Evolutionary conservation across 2,113 vertebrate species (phyloP), one percentile per base, ranked within the genome.

Genomic region (Scolopax mira): DNA sequence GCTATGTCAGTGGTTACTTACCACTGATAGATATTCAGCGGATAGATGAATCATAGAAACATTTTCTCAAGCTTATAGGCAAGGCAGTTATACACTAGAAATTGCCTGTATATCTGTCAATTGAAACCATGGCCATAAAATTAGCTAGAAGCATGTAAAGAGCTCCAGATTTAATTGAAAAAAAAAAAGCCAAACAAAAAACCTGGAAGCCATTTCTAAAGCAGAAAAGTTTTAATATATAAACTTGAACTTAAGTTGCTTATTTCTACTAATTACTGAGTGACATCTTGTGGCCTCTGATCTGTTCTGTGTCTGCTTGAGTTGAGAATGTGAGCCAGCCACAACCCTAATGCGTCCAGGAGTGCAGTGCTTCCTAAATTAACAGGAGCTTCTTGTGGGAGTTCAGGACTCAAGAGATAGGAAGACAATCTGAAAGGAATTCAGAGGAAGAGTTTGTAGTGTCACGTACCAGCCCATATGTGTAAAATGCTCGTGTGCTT

Each of bases 1-100:
- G 11, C 54, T 74, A 48, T 94, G 93, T 94, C 94, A 94, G 79
- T 96, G 96, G n/a, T n/a, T n/a, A n/a, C n/a, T n/a, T n/a, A n/a
- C n/a, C n/a, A n/a, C n/a, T n/a, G n/a, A n/a, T n/a, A n/a, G 93
- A 96, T 96, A 96, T 52, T 86, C 81, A 81, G 88, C 80, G 93
- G 90, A 83, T 39, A 91, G 88, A 92, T 96, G 94, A 93, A 88
- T 92, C 79, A 92, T 58, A 77, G 90, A 93, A 96, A 95, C 55
- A 44, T 44, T 94, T 90, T 93, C 88, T 95, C 65, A 72, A 30
- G 42, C 70, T 8, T 11, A 79, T 67, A 85, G 69, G 49, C 61
- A 86, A 92, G 52, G 83, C 73, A 85, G 24, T 64, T 80, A 41
- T 3, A 25, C 17, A 61, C 44, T 49, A 79, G 90, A 88, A 91